Base-by-base conservation (phyloP, 2,888 invertebrate species). In the Achlya flavicornis region DNA sequence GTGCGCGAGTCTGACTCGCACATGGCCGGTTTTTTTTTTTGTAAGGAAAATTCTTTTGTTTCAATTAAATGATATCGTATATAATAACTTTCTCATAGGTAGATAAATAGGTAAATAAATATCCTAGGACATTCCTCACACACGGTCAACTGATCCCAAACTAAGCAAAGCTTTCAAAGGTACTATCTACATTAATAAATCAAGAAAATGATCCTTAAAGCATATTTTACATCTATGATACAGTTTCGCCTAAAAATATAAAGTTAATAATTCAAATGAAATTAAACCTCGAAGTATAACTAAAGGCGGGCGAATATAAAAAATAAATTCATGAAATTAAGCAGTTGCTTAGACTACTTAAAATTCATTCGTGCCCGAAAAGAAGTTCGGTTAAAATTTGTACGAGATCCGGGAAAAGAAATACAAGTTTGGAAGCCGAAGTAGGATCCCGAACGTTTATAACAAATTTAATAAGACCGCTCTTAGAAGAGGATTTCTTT, bases 381-480 rank as follows among this genome's bases (percentile, higher is more conserved):
- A 81, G 73, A 84, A 82, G 74, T 83, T 79, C 66, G 66, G 70
- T 72, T 68, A 67, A 76, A 80, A 70, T 77, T 80, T 77, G 73
- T 78, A 77, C 77, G 68, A 72, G 74, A 71, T 71, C 68, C 68
- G 26, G 63, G 67, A 81, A 83, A 86, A 84, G 80, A 82, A 84
- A 84, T 80, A 84, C 82, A 86, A 86, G 80, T 85, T 85, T 74
- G 63, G 66, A 70, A 76, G 71, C 76, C 74, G 75, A 73, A 79
- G 71, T 66, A 75, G 67, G 68, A 80, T 79, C 80, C 78, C 71
- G 76, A 79, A 80, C 84, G 81, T 79, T 87, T 87, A 83, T 85
- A 87, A 85, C 85, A 87, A 88, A 88, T 88, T 88, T 87, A 88
- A 88, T 88, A 87, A 88, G 82, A 85, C 80, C 77, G 72, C 80